Base-by-base conservation (phyloP, 1,140 invertebrate species). In the Drepana arcuata region DNA sequence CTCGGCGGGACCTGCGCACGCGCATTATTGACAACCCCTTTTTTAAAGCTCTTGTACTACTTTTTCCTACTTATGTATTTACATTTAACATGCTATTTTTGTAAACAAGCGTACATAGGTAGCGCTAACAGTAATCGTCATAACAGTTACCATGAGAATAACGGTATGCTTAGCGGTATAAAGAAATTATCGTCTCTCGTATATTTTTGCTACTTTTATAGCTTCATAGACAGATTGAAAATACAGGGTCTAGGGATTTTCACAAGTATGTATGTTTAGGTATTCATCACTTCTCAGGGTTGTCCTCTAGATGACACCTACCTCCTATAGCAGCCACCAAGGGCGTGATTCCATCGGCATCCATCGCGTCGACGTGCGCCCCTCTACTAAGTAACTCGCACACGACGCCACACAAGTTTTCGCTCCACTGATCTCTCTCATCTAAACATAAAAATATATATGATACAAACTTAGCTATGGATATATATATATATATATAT, bases 321-420 rank as follows among this genome's bases (percentile, higher is more conserved):
- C 82, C 70, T 16, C 72, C 73, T 2, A 74, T 67, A 5, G 80
- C 44, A 9, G 72, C 69, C 7, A 79, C 60, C 0, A 72, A 56
- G 3, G 82, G 79, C 23, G 80, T 82, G 41, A 75, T 56, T 0
- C 80, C 75, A 25, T 68, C 63, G 2, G 44, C 32, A 43, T 83
- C 79, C 25, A 80, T 62, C 0, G 73, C 72, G 53, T 84, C 82
- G 2, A 69, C 69, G 55, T 84, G 82, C 7, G 82, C 82, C 14
- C 78, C 79, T 13, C 54, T 48, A 5, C 40, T 26, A 16, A 84
- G 31, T 39, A 84, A 38, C 48, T 75, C 75, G 36, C 62, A 59
- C 26, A 78, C 67, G 14, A 68, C 64, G 1, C 44, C 64, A 34
- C 71, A 64, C 28, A 75, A 28, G 7, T 70, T 43, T 33, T 69